Percentiles rank a stretch among this genome's conserved stretches.
phyloP scores from a whole-genome alignment of 2,888 invertebrate genomes.

The Imbricaverruca yamaguchii region DNA sequence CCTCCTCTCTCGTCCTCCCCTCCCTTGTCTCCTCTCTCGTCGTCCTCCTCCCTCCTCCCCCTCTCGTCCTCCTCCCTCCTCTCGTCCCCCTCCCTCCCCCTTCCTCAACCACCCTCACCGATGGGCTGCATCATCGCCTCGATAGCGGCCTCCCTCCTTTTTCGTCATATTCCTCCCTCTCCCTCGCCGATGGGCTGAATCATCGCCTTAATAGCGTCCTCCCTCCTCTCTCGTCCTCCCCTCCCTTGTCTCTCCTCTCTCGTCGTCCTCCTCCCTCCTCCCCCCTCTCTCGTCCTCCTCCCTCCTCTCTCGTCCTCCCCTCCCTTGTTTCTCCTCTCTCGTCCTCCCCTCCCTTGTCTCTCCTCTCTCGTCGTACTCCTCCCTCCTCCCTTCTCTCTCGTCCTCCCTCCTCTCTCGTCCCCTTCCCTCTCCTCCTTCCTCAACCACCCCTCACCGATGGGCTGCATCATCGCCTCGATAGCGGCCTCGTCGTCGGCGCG shows the following conservation, averaged over 20 bases:
- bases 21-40: background rate
- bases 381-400: background rate
- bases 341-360: background rate
- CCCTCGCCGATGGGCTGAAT: conserved; percentile 5
- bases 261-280: too few species aligned
- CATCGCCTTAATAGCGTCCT: background rate
- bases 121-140: conserved; percentile 3
- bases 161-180: too few species aligned
- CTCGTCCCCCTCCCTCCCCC: background rate
- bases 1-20: background rate
- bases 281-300: too few species aligned
- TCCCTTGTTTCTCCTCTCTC: background rate
- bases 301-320: too few species aligned
- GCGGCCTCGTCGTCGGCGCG: background rate
- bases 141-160: conserved; percentile 1
- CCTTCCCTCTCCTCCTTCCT: background rate
- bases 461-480: background rate
- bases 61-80: background rate
- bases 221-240: too few species aligned
- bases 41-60: background rate
- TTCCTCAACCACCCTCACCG: background rate
- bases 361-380: background rate
- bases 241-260: too few species aligned
- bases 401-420: background rate
- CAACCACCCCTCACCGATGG: background rate